Conservation (phyloP, 2,888 invertebrate species). For the Dasysyrphus albostriatus region DNA sequence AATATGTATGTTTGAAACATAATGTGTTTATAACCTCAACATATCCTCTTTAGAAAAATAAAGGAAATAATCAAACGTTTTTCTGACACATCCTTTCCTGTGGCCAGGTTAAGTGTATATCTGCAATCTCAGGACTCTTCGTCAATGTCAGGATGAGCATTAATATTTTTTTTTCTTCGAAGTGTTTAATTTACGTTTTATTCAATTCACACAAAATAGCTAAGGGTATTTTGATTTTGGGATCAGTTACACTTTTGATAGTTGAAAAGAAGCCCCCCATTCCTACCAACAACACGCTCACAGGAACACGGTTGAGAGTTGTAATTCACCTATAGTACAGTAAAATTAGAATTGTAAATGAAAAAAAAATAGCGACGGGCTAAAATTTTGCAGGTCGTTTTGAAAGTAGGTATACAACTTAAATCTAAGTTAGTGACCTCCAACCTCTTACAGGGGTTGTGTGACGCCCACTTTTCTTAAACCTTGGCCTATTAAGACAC, state of each 20-base stretch:
- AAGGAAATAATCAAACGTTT: background rate
- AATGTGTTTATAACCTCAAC: background rate
- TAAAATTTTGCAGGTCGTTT: no score
- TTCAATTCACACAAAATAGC: background rate
- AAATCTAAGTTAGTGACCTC: no score
- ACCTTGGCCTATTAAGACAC: no score
- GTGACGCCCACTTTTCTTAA: no score
- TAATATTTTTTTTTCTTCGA: background rate
- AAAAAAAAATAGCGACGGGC: no score
- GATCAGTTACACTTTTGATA: background rate
- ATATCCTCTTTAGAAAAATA: background rate
- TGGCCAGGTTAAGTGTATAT: slow-evolving; percentile 21
- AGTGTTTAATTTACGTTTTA: no score
- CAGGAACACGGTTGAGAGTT: no score
- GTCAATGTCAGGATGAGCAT: slow-evolving; percentile 20
- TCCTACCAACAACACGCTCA: no score
- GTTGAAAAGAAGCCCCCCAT: background rate
- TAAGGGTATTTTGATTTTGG: background rate
- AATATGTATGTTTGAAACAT: background rate
- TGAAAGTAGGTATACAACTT: no score
- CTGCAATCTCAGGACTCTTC: slow-evolving; percentile 10
- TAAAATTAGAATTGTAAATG: no score
- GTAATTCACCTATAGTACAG: no score
- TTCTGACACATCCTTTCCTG: slow-evolving; percentile 27
- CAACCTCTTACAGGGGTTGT: no score